Conservation (phyloP, 2,888 invertebrate genomes). For the Priocnemis perturbator region DNA sequence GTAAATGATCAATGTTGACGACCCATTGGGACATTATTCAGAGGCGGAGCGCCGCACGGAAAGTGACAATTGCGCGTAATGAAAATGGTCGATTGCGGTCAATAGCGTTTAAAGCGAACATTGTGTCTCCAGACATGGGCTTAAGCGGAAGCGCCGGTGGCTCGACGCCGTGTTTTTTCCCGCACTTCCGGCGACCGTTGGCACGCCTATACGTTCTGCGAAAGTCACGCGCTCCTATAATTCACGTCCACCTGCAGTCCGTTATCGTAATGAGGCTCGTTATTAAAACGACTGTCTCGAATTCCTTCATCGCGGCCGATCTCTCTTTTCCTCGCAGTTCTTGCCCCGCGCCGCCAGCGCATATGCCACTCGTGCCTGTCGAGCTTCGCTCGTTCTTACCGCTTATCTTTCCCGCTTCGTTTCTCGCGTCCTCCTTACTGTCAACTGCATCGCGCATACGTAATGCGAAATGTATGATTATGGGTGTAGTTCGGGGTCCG, state of each 20-base stretch:
- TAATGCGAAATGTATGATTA: no score
- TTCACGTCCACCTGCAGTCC: constrained; percentile 31
- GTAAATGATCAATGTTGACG: no score
- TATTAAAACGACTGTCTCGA: not conserved
- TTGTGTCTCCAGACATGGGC: not conserved
- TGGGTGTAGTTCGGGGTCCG: not conserved
- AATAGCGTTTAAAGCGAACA: no score
- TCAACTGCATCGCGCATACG: constrained; percentile 1
- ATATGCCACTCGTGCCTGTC: no score
- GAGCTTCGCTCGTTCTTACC: no score
- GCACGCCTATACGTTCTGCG: constrained; percentile 27
- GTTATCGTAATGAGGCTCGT: constrained; percentile 32
- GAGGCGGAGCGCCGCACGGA: no score
- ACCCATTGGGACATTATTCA: no score
- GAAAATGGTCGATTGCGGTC: no score
- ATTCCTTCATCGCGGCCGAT: not conserved
- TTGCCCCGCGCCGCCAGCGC: no score
- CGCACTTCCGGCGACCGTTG: not conserved
- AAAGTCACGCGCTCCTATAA: constrained; percentile 33
- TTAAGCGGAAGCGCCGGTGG: constrained; percentile 5
- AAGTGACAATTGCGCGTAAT: no score
- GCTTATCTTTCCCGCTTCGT: not conserved
- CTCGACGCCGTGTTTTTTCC: constrained; percentile 7
- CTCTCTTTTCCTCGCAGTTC: not conserved
- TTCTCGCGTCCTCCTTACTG: constrained; percentile 8